Evolutionary conservation across 1,140 invertebrate genomes (phyloP), one percentile per base, ranked within the genome.

Genomic region (Pseudomyrmex dendroicus): DNA sequence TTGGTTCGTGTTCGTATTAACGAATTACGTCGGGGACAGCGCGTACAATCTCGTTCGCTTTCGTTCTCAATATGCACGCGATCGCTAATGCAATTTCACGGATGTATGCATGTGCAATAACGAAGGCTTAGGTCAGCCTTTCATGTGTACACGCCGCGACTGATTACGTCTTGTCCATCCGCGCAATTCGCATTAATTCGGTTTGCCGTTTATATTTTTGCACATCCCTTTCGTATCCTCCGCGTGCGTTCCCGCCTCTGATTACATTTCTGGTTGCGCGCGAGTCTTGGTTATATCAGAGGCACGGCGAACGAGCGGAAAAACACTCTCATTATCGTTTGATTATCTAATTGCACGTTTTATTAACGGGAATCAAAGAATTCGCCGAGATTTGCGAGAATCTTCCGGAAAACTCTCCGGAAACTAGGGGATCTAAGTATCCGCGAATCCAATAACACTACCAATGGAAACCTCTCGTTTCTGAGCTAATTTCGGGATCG

Each of bases 31-130:
- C 20, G 22, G 2, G 10, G 15, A 74, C 44, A 25, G 1, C 5
- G 12, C 57, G 17, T 44, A 59, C 46, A 59, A 72, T 80, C 44
- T 80, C 76, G n/a, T 48, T 70, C 64, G 64, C 44, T 80, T 80
- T 72, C 76, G 17, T 80, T 80, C 83, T 85, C 86, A 85, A 88
- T 88, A 85, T 85, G 83, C 73, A 85, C 44, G 86, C 56, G 86
- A 87, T 88, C 86, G 54, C 86, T 88, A 88, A 88, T 85, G 87
- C 87, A 85, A 88, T 88, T 88, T 88, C 87, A 88, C 73, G 87
- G 87, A 35, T 59, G 77, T 67, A 61, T 87, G 77, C 83, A 87
- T 77, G 86, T 85, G 87, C 83, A 88, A 84, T 88, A 88, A 88
- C 87, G 87, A 88, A 88, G 87, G 87, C 87, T 88, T 88, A 88